A percentile compares a stretch with the other conserved stretches of the same genome.
Evolutionary conservation across 2,888 invertebrate species (phyloP).

Genomic region (Pristionchus japonicus): DNA sequence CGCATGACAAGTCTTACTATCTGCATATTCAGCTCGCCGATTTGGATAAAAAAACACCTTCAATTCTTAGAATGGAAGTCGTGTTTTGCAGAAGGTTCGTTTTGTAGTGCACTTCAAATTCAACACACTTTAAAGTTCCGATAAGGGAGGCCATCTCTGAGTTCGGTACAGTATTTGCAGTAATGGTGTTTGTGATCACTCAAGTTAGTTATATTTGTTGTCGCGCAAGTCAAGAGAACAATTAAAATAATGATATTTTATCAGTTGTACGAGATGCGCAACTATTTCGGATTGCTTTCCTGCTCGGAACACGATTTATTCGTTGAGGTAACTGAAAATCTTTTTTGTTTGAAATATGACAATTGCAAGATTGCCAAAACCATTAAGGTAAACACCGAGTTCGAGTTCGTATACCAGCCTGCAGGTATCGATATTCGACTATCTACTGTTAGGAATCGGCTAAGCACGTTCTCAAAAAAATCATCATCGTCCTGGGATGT

Average conservation of each 20-base stretch:
- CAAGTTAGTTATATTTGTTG: neutral
- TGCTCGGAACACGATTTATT: neutral
- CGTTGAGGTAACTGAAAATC: constrained; percentile 19
- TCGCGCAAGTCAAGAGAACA: neutral
- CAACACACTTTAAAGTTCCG: neutral
- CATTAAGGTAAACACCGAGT: too few relatives aligned
- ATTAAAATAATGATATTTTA: neutral
- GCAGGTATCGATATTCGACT: too few relatives aligned
- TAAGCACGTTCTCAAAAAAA: too few relatives aligned
- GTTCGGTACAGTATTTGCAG: neutral
- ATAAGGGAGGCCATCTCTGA: neutral
- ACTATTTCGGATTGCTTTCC: neutral
- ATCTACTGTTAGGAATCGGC: too few relatives aligned
- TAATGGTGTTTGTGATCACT: neutral
- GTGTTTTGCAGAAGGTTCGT: neutral
- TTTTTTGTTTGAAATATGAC: neutral
- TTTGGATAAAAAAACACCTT: neutral
- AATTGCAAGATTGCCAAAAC: too few relatives aligned
- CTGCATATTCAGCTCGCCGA: neutral
- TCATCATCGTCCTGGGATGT: too few relatives aligned
- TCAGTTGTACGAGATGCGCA: constrained; percentile 26
- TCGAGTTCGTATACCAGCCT: too few relatives aligned
- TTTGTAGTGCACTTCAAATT: too few relatives aligned
- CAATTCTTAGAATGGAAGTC: neutral
- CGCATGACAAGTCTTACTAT: neutral